Evolutionary conservation across 2,113 vertebrate genomes (phyloP).

Genomic region (Hydropotes inermis): DNA sequence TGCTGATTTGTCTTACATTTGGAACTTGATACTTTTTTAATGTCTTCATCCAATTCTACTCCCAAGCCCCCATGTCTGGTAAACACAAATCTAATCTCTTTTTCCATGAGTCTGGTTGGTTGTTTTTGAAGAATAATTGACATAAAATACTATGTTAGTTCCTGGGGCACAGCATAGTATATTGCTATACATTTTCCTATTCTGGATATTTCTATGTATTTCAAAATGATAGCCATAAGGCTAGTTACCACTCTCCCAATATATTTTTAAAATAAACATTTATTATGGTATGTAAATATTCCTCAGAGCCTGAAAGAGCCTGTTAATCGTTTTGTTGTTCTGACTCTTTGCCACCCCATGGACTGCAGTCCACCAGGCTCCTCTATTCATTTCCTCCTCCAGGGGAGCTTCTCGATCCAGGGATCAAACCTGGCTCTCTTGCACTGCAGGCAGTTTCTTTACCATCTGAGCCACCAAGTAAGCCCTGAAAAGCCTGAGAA

Average conservation of each 20-base stretch:
- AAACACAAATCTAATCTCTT: not conserved
- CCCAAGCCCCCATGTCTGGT: not conserved
- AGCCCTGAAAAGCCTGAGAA: not conserved
- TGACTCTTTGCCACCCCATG: not conserved
- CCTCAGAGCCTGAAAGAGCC: not conserved
- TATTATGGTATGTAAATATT: not conserved
- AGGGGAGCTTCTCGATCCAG: not conserved
- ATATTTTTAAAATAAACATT: not conserved
- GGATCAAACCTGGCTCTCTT: not conserved
- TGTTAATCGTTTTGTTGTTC: not conserved
- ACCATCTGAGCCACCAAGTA: not conserved
- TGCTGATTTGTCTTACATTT: not conserved
- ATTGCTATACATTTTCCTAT: not conserved
- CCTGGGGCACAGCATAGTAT: not conserved
- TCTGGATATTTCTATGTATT: not conserved
- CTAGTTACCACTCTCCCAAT: not conserved
- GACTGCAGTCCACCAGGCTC: not conserved
- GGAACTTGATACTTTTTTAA: not conserved
- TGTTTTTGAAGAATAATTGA: not conserved
- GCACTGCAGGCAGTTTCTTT: not conserved
- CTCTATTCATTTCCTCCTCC: not conserved
- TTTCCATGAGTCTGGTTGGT: not conserved
- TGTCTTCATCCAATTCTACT: not conserved
- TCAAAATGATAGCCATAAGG: not conserved
- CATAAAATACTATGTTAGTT: not conserved